Percentiles rank a stretch among this genome's conserved stretches.
These are phyloP conservation scores for Drosophila algonquin DNA, from an alignment of 2,888 invertebrate species.

Conservation along the genomic window DNA sequence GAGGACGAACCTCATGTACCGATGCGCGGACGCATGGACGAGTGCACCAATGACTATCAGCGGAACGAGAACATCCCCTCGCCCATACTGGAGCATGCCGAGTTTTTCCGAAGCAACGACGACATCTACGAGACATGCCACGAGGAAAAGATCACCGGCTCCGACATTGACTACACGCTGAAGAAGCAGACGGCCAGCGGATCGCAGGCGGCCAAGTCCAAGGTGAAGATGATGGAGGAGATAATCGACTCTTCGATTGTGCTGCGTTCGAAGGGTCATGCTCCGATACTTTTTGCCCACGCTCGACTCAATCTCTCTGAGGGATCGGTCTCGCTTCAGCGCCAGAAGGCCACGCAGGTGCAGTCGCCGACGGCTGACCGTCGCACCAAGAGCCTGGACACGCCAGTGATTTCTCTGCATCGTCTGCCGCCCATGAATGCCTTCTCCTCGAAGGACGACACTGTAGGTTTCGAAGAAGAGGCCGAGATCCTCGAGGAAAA, in stretches of 20 bases:
- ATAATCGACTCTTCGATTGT: constrained; percentile 88
- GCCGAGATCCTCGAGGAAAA: constrained; percentile 87
- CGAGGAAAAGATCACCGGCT: constrained; percentile 85
- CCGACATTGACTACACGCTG: constrained; percentile 85
- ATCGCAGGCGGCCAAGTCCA: constrained; percentile 71
- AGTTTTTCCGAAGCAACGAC: constrained; percentile 86
- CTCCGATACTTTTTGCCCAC: constrained; percentile 91
- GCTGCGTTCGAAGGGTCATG: constrained; percentile 89
- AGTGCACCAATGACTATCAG: constrained; percentile 86
- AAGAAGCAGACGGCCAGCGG: constrained; percentile 75
- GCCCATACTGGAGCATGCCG: constrained; percentile 87
- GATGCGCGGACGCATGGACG: constrained; percentile 85
- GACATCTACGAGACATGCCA: constrained; percentile 84
- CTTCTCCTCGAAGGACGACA: constrained; percentile 95
- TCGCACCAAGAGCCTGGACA: constrained; percentile 92
- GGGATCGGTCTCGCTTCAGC: constrained; percentile 90
- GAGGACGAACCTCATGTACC: constrained; percentile 89
- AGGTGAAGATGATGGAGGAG: constrained; percentile 87
- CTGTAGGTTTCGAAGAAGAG: constrained; percentile 90
- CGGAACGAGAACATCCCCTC: constrained; percentile 87
- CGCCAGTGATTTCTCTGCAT: constrained; percentile 92
- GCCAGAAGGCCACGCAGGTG: constrained; percentile 90
- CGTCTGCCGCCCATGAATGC: constrained; percentile 92
- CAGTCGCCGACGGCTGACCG: constrained; percentile 89
- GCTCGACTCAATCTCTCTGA: constrained; percentile 92